Conservation (phyloP, 2,888 invertebrate species). For the Ischnus inquisitorius region DNA sequence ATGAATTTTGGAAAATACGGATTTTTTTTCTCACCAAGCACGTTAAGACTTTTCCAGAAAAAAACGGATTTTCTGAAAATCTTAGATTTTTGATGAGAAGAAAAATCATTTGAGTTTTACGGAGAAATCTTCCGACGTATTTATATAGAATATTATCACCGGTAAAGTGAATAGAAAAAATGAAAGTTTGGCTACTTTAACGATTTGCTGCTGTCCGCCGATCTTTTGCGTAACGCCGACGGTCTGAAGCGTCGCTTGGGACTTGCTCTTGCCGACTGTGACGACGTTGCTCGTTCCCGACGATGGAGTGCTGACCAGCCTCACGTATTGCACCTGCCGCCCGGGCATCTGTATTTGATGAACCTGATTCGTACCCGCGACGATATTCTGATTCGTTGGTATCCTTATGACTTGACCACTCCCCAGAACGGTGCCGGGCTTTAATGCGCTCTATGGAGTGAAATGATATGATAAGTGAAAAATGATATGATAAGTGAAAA, state of each 20-base stretch:
- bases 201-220: constrained; percentile 81
- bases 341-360: constrained; percentile 91
- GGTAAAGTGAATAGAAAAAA: too few species aligned
- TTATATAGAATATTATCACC: not conserved
- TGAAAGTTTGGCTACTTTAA: constrained; percentile 76
- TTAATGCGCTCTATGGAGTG: constrained; percentile 82
- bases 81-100: constrained; percentile 16
- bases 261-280: constrained; percentile 83
- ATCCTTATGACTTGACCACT: constrained; percentile 86
- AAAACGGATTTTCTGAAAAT: constrained; percentile 19
- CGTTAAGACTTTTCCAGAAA: too few species aligned
- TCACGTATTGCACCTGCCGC: constrained; percentile 91
- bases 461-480: constrained; percentile 20
- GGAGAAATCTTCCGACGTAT: not conserved
- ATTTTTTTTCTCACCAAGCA: too few species aligned
- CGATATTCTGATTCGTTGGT: constrained; percentile 85
- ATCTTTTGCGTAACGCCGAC: constrained; percentile 82
- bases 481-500: not conserved
- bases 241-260: constrained; percentile 80
- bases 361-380: constrained; percentile 86
- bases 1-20: too few species aligned
- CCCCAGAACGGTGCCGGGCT: constrained; percentile 83
- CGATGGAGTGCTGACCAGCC: constrained; percentile 88
- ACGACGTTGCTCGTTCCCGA: constrained; percentile 83
- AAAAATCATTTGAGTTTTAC: not conserved